Evolutionary conservation across 2,797 vertebrate genomes (phyloP).

Genomic region (Chelonia mydas): DNA sequence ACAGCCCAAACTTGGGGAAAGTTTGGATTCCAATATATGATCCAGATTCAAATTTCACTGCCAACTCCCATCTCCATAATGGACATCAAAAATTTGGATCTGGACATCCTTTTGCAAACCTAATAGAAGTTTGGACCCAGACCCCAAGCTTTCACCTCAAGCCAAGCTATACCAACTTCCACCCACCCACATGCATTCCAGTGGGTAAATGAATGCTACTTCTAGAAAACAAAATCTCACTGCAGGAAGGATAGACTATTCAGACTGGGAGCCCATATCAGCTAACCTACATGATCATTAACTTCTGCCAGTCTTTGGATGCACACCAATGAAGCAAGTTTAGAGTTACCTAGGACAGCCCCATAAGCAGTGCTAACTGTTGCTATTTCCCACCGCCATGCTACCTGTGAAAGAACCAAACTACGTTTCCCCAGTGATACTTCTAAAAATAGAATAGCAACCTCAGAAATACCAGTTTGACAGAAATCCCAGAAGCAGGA

Average conservation of each 20-base stretch:
- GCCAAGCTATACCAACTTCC: not conserved
- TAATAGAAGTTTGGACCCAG: not conserved
- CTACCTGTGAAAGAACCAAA: not conserved
- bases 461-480: not conserved
- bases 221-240: not conserved
- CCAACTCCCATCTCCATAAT: not conserved
- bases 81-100: not conserved
- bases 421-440: not conserved
- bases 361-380: not conserved
- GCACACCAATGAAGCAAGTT: not conserved
- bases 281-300: not conserved
- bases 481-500: not conserved
- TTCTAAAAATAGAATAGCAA: not conserved
- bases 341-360: not conserved
- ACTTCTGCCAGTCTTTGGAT: not conserved
- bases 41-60: not conserved
- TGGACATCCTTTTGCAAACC: not conserved
- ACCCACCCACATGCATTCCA: accelerated
- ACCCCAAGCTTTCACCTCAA: not conserved
- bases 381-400: accelerated
- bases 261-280: not conserved
- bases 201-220: not conserved
- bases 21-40: not conserved
- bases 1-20: not conserved
- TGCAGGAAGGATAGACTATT: not conserved